These are phyloP conservation scores for Holothuria leucospilota DNA, from an alignment of 53 echinoderm and acorn worm species.

Conservation along the genomic window DNA sequence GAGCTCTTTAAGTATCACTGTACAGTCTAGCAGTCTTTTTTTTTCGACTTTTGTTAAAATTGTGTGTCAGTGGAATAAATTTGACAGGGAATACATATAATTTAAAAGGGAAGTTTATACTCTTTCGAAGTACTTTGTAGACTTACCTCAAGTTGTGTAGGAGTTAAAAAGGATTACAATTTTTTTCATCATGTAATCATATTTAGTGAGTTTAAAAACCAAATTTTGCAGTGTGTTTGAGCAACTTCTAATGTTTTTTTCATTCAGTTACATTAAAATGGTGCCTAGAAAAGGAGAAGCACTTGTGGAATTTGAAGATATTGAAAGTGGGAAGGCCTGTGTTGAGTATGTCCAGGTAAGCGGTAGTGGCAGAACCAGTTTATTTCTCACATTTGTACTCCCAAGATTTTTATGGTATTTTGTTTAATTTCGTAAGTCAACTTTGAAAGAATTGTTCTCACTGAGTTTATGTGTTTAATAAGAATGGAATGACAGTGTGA, in stretches of 20 bases:
- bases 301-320: constrained; percentile 97
- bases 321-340: constrained; percentile 88
- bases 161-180: too few relatives aligned
- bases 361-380: not conserved
- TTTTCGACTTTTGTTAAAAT: too few relatives aligned
- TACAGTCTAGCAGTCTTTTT: too few relatives aligned
- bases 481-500: not conserved
- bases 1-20: too few relatives aligned
- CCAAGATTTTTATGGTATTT: not conserved
- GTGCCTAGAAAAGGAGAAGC: constrained; percentile 85
- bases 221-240: too few relatives aligned
- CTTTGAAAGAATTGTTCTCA: not conserved
- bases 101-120: too few relatives aligned
- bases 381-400: not conserved
- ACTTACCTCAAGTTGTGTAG: too few relatives aligned
- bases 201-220: too few relatives aligned
- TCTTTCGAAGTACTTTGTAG: too few relatives aligned
- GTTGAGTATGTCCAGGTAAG: constrained; percentile 89
- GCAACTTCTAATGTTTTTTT: too few relatives aligned
- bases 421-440: not conserved
- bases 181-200: too few relatives aligned
- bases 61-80: not conserved
- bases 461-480: not conserved
- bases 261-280: constrained; percentile 83
- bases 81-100: too few relatives aligned